Evolutionary conservation across 2,888 invertebrate genomes (phyloP).

Genomic region (Macrophya alboannulata): DNA sequence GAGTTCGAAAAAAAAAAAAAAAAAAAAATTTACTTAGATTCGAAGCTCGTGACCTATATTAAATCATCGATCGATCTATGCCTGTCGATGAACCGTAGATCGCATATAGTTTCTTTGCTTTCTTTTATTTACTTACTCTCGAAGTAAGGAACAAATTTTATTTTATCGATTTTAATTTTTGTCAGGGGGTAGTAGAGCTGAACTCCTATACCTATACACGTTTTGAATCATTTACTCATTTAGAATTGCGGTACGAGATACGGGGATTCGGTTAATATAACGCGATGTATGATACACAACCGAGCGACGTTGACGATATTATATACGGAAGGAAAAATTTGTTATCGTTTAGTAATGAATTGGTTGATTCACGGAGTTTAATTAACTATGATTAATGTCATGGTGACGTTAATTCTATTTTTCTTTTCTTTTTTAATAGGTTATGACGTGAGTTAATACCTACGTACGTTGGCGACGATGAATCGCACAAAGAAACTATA

Average conservation of each 20-base stretch:
- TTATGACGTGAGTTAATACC: slow-evolving; percentile 5
- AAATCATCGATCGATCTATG: neutral
- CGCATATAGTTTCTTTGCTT: neutral
- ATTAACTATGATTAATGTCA: slow-evolving; percentile 37
- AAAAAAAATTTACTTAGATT: neutral
- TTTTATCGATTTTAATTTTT: neutral
- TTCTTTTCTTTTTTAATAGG: neutral
- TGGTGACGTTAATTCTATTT: neutral
- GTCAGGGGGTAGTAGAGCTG: too few relatives aligned
- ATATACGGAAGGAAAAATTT: slow-evolving; percentile 17
- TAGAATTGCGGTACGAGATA: neutral
- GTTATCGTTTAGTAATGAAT: slow-evolving; percentile 46
- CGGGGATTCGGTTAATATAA: neutral
- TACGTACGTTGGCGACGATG: neutral
- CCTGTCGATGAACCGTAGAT: neutral
- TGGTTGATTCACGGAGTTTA: slow-evolving; percentile 49
- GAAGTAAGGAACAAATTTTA: neutral
- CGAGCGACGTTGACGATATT: neutral
- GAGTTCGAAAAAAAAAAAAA: neutral
- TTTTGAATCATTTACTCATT: neutral
- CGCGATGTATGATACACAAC: neutral
- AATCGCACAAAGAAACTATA: neutral
- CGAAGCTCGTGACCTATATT: too few relatives aligned
- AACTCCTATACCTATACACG: too few relatives aligned
- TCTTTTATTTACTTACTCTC: neutral